Percentiles rank a stretch among this genome's conserved stretches.
phyloP scores from a whole-genome alignment of 1,140 invertebrate species.

The Ostrea edulis region DNA sequence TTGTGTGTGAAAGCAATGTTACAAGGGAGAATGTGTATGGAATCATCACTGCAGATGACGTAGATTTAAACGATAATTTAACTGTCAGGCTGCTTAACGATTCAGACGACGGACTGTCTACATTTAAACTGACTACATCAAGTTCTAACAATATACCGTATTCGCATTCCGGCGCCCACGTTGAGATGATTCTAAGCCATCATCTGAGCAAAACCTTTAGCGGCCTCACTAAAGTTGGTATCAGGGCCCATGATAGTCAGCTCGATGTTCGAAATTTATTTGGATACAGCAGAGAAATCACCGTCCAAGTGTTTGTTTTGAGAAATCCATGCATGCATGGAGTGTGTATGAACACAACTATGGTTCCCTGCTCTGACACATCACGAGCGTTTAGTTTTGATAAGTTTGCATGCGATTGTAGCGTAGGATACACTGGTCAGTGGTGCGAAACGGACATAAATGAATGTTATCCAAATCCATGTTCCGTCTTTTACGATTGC shows the following conservation, averaged over 20 bases:
- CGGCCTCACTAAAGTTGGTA: constrained; percentile 19
- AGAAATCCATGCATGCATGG: constrained; percentile 55
- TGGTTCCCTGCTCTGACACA: constrained; percentile 36
- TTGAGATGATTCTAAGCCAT: constrained; percentile 33
- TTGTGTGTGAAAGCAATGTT: constrained; percentile 2
- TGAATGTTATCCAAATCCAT: constrained; percentile 55
- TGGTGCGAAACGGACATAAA: constrained; percentile 58
- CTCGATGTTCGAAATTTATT: neutral
- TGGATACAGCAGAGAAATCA: neutral
- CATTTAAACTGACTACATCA: neutral
- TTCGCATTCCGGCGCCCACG: neutral
- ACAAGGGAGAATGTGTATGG: constrained; percentile 3
- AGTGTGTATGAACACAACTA: constrained; percentile 22
- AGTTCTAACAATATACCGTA: neutral
- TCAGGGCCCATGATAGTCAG: constrained; percentile 25
- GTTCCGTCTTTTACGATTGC: constrained; percentile 57
- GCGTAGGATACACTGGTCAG: constrained; percentile 50
- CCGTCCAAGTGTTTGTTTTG: constrained; percentile 48
- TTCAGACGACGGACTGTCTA: neutral
- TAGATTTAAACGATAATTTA: neutral
- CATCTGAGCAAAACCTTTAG: constrained; percentile 4
- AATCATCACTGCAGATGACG: neutral
- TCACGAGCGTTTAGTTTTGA: constrained; percentile 47
- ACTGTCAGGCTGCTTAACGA: neutral
- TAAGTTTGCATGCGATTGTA: constrained; percentile 49